These are phyloP conservation scores for Zaprionus africanus DNA, from an alignment of 1,140 invertebrate species.

Conservation along the genomic window DNA sequence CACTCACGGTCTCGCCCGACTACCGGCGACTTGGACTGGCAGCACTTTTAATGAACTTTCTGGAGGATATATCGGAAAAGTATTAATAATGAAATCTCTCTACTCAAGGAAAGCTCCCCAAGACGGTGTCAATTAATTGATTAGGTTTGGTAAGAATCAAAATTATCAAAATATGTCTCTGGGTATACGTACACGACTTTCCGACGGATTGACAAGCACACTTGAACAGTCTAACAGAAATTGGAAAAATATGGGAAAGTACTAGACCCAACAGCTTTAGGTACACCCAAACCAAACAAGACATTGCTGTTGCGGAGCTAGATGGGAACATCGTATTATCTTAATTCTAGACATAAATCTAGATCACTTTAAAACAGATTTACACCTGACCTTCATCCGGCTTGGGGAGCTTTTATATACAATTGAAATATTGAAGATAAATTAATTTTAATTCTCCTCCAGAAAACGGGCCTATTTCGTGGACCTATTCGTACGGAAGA, in stretches of 20 bases:
- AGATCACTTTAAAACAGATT: too few species aligned
- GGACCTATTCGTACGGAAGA: constrained; percentile 99
- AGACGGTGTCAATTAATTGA: neutral
- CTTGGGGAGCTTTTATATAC: neutral
- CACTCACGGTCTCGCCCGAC: constrained; percentile 97
- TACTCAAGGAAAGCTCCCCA: neutral
- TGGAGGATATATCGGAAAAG: constrained; percentile 99
- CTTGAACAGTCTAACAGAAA: neutral
- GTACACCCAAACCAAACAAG: neutral
- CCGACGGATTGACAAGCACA: neutral
- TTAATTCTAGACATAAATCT: too few species aligned
- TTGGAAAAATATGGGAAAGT: neutral
- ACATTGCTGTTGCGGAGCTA: neutral
- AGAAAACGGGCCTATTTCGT: constrained; percentile 99
- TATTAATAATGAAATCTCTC: constrained; percentile 78
- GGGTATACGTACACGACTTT: neutral
- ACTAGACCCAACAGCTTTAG: too few species aligned
- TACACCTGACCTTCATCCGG: neutral
- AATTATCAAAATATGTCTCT: neutral
- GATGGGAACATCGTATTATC: neutral
- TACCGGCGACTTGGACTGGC: constrained; percentile 96
- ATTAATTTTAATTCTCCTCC: constrained; percentile 7
- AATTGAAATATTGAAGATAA: neutral
- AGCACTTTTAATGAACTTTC: constrained; percentile 96
- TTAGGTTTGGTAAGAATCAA: neutral